Evolutionary conservation across 2,113 vertebrate genomes (phyloP), one percentile per base, ranked within the genome.

Genomic region (Oryzias curvinotus): DNA sequence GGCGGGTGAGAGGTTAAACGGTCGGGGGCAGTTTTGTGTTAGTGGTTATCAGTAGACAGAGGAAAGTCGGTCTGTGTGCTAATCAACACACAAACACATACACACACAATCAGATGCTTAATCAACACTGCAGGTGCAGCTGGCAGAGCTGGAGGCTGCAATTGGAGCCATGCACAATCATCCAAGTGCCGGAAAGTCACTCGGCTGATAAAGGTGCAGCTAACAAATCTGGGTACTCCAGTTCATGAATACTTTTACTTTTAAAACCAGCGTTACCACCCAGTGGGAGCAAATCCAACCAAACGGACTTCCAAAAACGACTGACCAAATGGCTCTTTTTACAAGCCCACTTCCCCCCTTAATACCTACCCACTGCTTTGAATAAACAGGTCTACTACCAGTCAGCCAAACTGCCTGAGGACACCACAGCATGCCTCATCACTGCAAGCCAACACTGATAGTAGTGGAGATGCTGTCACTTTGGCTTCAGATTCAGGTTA

Each of bases 401-500:
- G 73, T 62, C 52, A 52, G 62, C 50, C 16, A 7, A 14, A 28
- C 21, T 28, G 82, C 82, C 78, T 13, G 14, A n/a, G 74, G 79
- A 65, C 76, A 69, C 53, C 18, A 16, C 65, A 76, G 55, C 72
- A 59, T 59, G 75, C 81, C 82, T 84, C 77, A 77, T 85, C 78
- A 59, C 68, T 66, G 70, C 56, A 73, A 68, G 62, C 66, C 68
- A 78, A 80, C 52, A 64, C 55, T 72, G 68, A 80, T 75, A 13
- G 69, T 15, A 55, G 75, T 17, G 30, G 30, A 75, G 70, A 70
- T 70, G 79, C 81, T 85, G 88, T 88, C 85, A 71, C 80, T 81
- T 87, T 81, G 83, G 82, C 83, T 89, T 74, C 75, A 68, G 55
- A 85, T 89, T 76, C 85, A 80, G 77, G 78, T 83, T 85, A 73